Evolutionary conservation across 2,797 vertebrate genomes (phyloP).

Genomic region (Myotis myotis): DNA sequence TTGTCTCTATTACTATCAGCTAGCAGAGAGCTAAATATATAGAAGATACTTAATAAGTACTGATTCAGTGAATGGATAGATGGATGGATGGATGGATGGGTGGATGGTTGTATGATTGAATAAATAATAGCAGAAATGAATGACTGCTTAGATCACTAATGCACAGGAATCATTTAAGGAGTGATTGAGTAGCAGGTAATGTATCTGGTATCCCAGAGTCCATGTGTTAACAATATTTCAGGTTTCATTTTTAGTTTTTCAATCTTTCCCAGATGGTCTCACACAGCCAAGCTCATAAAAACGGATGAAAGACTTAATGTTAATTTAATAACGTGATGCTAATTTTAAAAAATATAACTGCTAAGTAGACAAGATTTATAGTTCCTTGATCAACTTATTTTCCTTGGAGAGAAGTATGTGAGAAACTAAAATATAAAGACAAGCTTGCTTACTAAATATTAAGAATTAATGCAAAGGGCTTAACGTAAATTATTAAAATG

Average conservation of each 20-base stretch:
- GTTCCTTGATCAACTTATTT: not conserved
- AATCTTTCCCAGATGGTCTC: not conserved
- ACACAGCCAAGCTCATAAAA: not conserved
- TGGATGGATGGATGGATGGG: not conserved
- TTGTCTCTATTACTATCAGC: not conserved
- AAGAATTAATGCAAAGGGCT: not conserved
- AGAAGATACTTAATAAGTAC: not conserved
- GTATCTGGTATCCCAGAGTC: not conserved
- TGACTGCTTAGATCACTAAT: not conserved
- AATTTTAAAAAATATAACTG: not conserved
- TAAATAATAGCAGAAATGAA: not conserved
- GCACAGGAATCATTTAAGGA: not conserved
- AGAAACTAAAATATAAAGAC: not conserved
- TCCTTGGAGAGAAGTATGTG: not conserved
- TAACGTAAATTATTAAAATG: not conserved
- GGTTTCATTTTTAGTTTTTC: constrained; percentile 4
- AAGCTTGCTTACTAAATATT: not conserved
- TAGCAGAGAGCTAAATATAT: not conserved
- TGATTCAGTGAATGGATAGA: not conserved
- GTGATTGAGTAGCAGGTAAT: not conserved
- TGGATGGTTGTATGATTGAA: not conserved
- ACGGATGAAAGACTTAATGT: not conserved
- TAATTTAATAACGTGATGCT: not conserved
- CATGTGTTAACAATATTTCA: not conserved
- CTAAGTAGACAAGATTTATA: not conserved